A percentile compares a stretch with the other conserved stretches of the same genome.
These are phyloP conservation scores for Zygogramma bicolorata DNA, from an alignment of 2,888 invertebrate genomes.

Conservation along the genomic window DNA sequence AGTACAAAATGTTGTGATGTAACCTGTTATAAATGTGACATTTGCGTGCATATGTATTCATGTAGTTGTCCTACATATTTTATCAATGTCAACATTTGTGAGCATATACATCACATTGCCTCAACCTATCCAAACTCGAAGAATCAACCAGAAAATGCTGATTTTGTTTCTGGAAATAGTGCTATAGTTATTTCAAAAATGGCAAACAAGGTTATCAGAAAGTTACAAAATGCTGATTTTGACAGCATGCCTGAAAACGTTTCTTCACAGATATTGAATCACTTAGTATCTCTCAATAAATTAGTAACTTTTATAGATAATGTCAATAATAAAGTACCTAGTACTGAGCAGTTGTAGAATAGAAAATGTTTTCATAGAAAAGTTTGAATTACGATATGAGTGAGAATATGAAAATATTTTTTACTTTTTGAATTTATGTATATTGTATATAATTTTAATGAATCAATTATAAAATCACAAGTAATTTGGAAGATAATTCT, in stretches of 20 bases:
- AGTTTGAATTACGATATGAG: neutral
- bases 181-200: neutral
- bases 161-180: too few relatives aligned
- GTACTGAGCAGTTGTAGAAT: neutral
- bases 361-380: too few relatives aligned
- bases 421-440: neutral
- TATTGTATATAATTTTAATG: neutral
- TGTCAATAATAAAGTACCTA: neutral
- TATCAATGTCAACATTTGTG: neutral
- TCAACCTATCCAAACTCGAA: neutral
- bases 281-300: neutral
- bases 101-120: neutral
- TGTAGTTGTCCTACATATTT: constrained; percentile 5
- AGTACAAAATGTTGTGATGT: constrained; percentile 5
- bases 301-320: neutral
- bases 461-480: too few relatives aligned
- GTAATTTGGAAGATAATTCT: too few relatives aligned
- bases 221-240: neutral
- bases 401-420: neutral
- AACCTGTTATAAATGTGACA: constrained; percentile 6
- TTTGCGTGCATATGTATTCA: neutral
- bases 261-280: neutral
- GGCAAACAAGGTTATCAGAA: neutral
- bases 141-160: neutral
- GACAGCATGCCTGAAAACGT: neutral